Evolutionary conservation across 1,140 invertebrate genomes (phyloP).

Genomic region (Cyclargus thomasi): DNA sequence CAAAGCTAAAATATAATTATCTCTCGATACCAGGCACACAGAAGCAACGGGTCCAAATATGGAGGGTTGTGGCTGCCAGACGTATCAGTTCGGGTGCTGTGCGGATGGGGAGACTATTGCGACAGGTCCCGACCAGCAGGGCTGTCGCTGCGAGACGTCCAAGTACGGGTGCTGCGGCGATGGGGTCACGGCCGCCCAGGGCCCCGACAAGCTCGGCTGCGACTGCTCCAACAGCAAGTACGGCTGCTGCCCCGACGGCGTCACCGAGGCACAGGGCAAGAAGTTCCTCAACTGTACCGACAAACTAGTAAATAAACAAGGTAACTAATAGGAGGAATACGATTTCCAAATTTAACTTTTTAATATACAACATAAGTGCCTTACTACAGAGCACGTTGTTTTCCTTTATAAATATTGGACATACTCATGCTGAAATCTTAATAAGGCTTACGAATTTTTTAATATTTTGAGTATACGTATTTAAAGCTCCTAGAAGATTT

Average conservation of each 20-base stretch:
- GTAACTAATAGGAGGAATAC: conserved; percentile 56
- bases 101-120: conserved; percentile 90
- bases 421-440: no score
- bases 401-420: no score
- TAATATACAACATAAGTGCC: no score
- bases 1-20: no score
- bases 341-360: no score
- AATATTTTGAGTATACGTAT: no score
- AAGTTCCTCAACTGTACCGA: conserved; percentile 89
- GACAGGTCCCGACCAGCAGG: conserved; percentile 83
- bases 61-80: conserved; percentile 89
- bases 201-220: conserved; percentile 83
- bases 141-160: conserved; percentile 88
- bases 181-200: conserved; percentile 82
- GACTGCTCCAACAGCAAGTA: conserved; percentile 85
- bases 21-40: conserved; percentile 72
- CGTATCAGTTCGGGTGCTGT: conserved; percentile 95
- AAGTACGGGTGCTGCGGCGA: conserved; percentile 93
- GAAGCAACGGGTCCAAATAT: conserved; percentile 82
- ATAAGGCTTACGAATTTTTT: no score
- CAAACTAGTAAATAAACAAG: conserved; percentile 79
- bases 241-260: conserved; percentile 91
- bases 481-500: no score
- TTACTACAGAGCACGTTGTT: no score
- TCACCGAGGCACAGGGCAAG: conserved; percentile 85